A percentile compares a stretch with the other conserved stretches of the same genome.
Evolutionary conservation across 2,888 invertebrate species (phyloP).

Genomic region (Barypeithes pellucidus): DNA sequence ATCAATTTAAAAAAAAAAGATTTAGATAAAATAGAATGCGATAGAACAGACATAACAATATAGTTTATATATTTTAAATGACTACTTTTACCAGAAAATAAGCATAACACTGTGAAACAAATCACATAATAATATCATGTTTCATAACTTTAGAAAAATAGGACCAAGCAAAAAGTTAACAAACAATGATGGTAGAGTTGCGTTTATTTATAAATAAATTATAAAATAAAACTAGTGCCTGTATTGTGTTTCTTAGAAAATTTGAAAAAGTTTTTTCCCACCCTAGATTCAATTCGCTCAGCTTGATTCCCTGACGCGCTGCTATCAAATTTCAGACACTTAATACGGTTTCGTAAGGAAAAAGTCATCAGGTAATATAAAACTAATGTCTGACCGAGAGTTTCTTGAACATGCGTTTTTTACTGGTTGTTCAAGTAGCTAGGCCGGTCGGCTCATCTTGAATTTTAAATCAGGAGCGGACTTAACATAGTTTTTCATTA

Average conservation of each 20-base stretch:
- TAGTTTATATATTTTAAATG: not conserved
- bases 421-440: slow-evolving; percentile 59
- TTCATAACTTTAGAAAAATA: slow-evolving; percentile 8
- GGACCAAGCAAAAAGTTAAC: not conserved
- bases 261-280: slow-evolving; percentile 37
- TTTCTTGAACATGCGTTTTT: slow-evolving; percentile 55
- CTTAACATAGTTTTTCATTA: slow-evolving; percentile 10
- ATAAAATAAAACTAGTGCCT: not conserved
- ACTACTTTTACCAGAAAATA: not conserved
- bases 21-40: too few relatives aligned
- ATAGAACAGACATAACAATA: too few relatives aligned
- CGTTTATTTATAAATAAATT: not conserved
- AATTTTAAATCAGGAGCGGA: slow-evolving; percentile 32
- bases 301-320: slow-evolving; percentile 48
- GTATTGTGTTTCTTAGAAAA: slow-evolving; percentile 21
- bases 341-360: slow-evolving; percentile 46
- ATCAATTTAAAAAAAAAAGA: too few relatives aligned
- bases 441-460: slow-evolving; percentile 55
- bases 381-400: slow-evolving; percentile 55
- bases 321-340: slow-evolving; percentile 48
- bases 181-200: slow-evolving; percentile 2
- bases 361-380: slow-evolving; percentile 56
- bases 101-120: not conserved
- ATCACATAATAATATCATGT: not conserved
- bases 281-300: slow-evolving; percentile 42